Evolutionary conservation across 2,888 invertebrate species (phyloP), one percentile per base, ranked within the genome.

Genomic region (Hirtodrosophila duncani): DNA sequence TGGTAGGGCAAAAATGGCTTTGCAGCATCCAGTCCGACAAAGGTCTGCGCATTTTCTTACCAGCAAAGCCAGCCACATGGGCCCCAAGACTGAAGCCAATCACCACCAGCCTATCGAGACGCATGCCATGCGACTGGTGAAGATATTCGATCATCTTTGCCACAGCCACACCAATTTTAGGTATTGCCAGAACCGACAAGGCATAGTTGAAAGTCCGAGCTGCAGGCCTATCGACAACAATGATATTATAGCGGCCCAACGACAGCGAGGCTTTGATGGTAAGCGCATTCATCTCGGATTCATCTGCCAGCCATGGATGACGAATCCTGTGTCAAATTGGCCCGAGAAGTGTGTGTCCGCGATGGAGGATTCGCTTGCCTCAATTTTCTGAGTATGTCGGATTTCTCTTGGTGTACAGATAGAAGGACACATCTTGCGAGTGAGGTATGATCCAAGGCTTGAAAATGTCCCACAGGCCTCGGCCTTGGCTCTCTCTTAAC

Each of bases 31-130:
- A 84, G 51, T 2, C 78, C 90, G 61, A 90, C 88, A 18, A 90
- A 90, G 5, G 89, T 89, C n/a, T n/a, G 14, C 86, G 87, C 1
- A 89, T 87, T 60, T 87, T 88, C 45, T 89, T 89, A 1, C 90
- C 90, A 7, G 89, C 88, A 41, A 88, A 88, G 0, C 90, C 90
- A n/a, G 89, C 88, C 1, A 89, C 88, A 56, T 90, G 90, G 1
- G 90, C 89, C 0, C 90, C 90, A 41, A 90, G 83, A 56, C 90
- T 90, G 57, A 90, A 90, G 0, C 90, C 90, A 43, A 89, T 89
- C 0, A 84, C 44, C 87, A 88, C 71, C 85, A 89, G 57, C 84
- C 81, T 1, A 86, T 89, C 16, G 87, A 88, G 24, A 85, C 82
- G 8, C 86, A 87, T 3, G 86, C 88, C 30, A 87, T 88, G 71